Conservation (phyloP, 2,888 invertebrate genomes). For the Oxytorus armatus region DNA sequence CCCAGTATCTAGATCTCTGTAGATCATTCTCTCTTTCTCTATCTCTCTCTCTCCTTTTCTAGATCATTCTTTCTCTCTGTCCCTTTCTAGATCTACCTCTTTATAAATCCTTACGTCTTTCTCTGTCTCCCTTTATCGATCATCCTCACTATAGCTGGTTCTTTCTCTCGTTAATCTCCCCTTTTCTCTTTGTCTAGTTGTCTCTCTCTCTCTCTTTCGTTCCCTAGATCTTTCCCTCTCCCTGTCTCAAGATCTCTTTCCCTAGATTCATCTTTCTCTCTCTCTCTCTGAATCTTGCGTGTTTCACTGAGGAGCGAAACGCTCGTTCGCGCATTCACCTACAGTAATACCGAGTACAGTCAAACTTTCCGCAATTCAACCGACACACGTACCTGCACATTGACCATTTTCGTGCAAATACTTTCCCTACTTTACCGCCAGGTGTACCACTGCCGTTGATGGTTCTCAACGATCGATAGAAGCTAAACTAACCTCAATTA, state of each 20-base stretch:
- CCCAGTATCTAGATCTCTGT: conserved; percentile 30
- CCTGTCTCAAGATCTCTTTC: conserved; percentile 30
- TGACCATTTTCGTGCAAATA: too few relatives aligned
- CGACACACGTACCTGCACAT: not conserved
- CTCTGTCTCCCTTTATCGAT: not conserved
- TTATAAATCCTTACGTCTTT: not conserved
- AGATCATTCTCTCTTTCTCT: conserved; percentile 27
- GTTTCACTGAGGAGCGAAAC: conserved; percentile 31
- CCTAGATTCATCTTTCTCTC: conserved; percentile 30
- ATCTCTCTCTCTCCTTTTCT: conserved; percentile 37
- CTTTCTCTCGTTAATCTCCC: conserved; percentile 5
- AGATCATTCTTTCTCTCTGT: conserved; percentile 14
- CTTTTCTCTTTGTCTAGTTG: conserved; percentile 6
- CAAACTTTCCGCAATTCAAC: not conserved
- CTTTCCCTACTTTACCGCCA: not conserved
- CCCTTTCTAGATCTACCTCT: not conserved
- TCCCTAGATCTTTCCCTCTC: conserved; percentile 14
- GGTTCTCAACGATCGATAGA: too few relatives aligned
- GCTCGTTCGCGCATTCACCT: conserved; percentile 57
- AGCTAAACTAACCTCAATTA: too few relatives aligned
- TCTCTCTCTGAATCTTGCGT: conserved; percentile 23
- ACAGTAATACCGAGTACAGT: conserved; percentile 13
- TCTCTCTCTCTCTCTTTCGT: conserved; percentile 21
- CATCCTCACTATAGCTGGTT: not conserved
- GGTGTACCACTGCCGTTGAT: not conserved